A percentile compares a stretch with the other conserved stretches of the same genome.
Evolutionary conservation across 2,113 vertebrate species (phyloP).

Genomic region (Galemys pyrenaicus): DNA sequence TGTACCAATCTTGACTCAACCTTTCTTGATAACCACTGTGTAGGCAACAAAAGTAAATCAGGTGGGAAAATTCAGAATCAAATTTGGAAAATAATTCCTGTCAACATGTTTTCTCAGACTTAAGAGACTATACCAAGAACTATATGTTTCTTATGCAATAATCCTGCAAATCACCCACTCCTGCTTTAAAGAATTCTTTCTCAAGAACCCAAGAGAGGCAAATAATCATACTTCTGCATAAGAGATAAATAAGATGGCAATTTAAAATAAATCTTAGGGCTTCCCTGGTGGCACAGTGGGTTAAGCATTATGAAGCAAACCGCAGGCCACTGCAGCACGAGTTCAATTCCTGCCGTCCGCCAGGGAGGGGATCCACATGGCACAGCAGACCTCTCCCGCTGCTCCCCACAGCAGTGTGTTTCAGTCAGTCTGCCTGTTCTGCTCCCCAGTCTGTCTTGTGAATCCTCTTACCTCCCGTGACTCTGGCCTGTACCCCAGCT

Average conservation of each 20-base stretch:
- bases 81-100: constrained; percentile 19
- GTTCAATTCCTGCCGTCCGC: no score
- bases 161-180: neutral
- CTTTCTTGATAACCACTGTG: constrained; percentile 5
- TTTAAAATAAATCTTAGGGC: neutral
- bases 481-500: no score
- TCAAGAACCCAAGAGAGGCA: neutral
- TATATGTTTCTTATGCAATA: neutral
- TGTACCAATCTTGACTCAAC: constrained; percentile 32
- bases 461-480: no score
- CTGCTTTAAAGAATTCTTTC: neutral
- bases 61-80: constrained; percentile 37
- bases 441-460: no score
- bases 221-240: neutral
- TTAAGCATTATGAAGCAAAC: no score
- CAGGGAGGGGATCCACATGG: no score
- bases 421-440: no score
- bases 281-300: no score
- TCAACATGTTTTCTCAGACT: neutral
- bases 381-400: no score
- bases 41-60: constrained; percentile 41
- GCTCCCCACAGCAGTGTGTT: no score
- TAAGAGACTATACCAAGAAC: neutral
- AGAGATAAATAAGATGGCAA: neutral
- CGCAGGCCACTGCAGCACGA: no score